Base-by-base conservation (phyloP, 2,888 invertebrate species). In the Parnassius orleans region DNA sequence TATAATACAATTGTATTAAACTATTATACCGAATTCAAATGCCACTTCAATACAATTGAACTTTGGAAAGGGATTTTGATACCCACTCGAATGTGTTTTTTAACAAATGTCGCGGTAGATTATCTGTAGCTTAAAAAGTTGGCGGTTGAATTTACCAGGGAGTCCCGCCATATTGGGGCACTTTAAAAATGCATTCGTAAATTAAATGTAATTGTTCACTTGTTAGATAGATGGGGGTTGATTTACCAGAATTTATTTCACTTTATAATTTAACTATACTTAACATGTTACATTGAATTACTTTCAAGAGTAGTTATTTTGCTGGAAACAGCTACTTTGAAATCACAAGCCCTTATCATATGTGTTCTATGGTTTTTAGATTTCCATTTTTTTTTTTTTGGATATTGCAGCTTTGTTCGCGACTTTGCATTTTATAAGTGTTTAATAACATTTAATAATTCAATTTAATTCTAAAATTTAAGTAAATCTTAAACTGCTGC, bases 181-280 rank as follows among this genome's bases (percentile, higher is more conserved):
- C 87, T 88, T 89, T 87, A 89, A 90, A 90, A 86, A 87, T 86
- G 81, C 84, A 83, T 87, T 80, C 75, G 82, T 85, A 86, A 92
- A 92, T 91, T 91, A 90, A 91, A 91, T 86, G 86, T 90, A 90
- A 92, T 92, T 92, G 92, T 92, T 90, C 87, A 85, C 86, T 90
- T 78, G 90, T 90, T 89, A 88, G 75, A 76, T 76, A 72, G 62
- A 72, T 74, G 75, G 81, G 82, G 83, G 78, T 77, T 69, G 74
- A 66, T 71, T 70, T 70, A 58, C 54, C 59, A 65, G 61, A 60
- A 53, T 59, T 63, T 67, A 66, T 66, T 66, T 68, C 60, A 53
- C 54, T 61, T 50, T 61, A 41, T 61, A 50, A 61, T 57, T 56
- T 50, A 48, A 14, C 19, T 15, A 54, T 54, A 14, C 14, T 48